These are phyloP conservation scores for Spheniscus humboldti DNA, from an alignment of 2,797 vertebrate species.

Conservation along the genomic window DNA sequence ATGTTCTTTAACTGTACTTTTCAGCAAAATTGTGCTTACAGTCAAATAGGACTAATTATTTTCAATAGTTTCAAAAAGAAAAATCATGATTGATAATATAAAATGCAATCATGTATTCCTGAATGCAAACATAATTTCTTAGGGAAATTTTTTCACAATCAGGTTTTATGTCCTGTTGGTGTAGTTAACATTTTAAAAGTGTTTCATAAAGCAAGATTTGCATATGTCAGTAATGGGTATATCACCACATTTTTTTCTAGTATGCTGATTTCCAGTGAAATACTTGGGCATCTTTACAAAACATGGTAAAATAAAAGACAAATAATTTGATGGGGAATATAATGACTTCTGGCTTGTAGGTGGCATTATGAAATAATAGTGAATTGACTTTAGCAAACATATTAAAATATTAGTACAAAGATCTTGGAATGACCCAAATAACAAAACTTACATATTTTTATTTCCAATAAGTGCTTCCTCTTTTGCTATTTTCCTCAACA, in stretches of 20 bases:
- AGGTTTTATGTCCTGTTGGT: background rate
- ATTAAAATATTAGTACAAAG: background rate
- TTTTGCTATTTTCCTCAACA: background rate
- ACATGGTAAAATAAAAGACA: background rate
- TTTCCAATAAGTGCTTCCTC: background rate
- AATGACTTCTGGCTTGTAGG: background rate
- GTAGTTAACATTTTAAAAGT: background rate
- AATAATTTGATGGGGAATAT: background rate
- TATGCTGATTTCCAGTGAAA: background rate
- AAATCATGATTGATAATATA: background rate
- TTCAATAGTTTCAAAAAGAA: background rate
- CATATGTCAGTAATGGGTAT: background rate
- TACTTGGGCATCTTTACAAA: background rate
- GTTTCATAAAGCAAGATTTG: background rate
- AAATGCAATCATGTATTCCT: background rate
- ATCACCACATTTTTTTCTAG: background rate
- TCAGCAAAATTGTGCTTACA: background rate
- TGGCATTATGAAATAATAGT: background rate
- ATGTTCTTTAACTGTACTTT: background rate
- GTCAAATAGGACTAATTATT: background rate
- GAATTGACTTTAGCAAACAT: background rate
- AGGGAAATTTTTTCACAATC: background rate
- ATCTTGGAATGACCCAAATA: background rate
- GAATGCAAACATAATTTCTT: background rate
- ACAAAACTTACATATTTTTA: background rate